These are phyloP conservation scores for Empis stercorea DNA, from an alignment of 2,888 invertebrate genomes.

Conservation along the genomic window DNA sequence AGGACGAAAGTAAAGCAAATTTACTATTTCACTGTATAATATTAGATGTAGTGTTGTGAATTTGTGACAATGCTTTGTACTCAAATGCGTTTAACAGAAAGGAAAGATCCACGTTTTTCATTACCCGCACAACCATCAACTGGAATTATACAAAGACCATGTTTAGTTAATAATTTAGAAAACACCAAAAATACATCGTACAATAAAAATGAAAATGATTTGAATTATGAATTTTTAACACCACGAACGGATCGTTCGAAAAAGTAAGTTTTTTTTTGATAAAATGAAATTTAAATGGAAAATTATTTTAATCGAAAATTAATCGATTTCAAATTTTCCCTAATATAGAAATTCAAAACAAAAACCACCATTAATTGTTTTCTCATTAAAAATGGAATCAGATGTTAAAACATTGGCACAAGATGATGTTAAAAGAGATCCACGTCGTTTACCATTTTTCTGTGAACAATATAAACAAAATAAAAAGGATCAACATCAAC, in stretches of 20 bases:
- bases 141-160: neutral
- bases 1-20: too few species aligned
- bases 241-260: too few species aligned
- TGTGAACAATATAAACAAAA: slow-evolving; percentile 10
- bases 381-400: slow-evolving; percentile 10
- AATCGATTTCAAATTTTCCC: too few species aligned
- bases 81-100: neutral
- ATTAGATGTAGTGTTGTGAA: too few species aligned
- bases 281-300: too few species aligned
- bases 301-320: too few species aligned
- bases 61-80: neutral
- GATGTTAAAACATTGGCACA: slow-evolving; percentile 11
- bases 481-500: slow-evolving; percentile 1
- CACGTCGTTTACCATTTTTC: slow-evolving; percentile 10
- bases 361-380: slow-evolving; percentile 8
- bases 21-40: too few species aligned
- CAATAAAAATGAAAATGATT: too few species aligned
- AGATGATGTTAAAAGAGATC: slow-evolving; percentile 9
- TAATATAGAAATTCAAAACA: neutral
- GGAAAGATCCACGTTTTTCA: neutral
- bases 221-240: too few species aligned
- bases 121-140: neutral
- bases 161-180: neutral
- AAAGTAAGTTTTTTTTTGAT: too few species aligned
- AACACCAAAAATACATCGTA: neutral